These are phyloP conservation scores for Sylvietta virens DNA, from an alignment of 2,113 vertebrate species.

Conservation along the genomic window DNA sequence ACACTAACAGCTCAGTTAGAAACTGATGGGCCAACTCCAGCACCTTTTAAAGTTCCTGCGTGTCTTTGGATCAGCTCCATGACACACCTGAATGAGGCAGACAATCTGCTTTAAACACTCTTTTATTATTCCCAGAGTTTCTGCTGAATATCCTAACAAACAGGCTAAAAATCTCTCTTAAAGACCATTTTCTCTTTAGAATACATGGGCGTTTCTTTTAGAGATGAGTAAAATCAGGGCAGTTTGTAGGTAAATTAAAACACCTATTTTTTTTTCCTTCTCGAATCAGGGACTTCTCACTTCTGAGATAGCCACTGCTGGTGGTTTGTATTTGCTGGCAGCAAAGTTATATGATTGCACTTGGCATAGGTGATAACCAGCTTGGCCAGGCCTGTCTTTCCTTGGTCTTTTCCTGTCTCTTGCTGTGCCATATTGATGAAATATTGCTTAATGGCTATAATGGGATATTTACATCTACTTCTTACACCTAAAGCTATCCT, in stretches of 20 bases:
- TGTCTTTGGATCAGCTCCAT: neutral
- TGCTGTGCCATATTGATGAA: neutral
- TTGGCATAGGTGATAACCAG: neutral
- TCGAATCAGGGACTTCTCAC: neutral
- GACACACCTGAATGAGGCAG: neutral
- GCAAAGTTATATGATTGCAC: neutral
- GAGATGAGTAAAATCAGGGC: fast-evolving
- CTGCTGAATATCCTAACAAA: neutral
- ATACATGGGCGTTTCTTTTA: neutral
- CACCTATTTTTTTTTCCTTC: neutral
- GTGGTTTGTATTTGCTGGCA: neutral
- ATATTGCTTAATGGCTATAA: neutral
- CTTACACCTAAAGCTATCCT: neutral
- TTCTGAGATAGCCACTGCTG: neutral
- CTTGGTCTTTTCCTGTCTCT: neutral
- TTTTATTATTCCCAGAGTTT: neutral
- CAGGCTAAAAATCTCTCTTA: neutral
- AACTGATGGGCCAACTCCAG: neutral
- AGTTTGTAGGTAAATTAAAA: neutral
- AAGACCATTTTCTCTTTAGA: neutral
- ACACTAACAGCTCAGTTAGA: neutral
- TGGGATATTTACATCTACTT: neutral
- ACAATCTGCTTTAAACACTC: neutral
- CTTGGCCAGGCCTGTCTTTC: neutral
- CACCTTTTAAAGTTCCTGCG: neutral